Evolutionary conservation across 2,113 vertebrate species (phyloP).

Genomic region (Percina caprodes): DNA sequence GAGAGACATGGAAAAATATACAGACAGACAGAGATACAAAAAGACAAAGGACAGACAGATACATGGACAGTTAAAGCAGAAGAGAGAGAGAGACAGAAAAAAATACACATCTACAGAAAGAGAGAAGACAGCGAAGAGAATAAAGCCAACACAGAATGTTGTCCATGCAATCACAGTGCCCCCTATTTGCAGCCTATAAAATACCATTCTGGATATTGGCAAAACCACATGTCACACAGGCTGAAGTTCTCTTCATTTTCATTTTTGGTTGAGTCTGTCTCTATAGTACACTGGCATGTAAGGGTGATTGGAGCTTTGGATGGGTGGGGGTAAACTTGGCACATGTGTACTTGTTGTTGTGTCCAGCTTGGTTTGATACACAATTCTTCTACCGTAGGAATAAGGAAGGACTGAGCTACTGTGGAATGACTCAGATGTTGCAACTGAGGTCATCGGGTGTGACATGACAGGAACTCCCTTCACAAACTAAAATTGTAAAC

Average conservation of each 20-base stretch:
- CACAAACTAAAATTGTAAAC: background rate
- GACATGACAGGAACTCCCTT: background rate
- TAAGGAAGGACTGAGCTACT: background rate
- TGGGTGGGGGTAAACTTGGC: background rate
- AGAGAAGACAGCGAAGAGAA: background rate
- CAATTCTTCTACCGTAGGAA: no score
- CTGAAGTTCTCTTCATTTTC: background rate
- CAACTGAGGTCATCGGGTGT: background rate
- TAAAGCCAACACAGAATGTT: background rate
- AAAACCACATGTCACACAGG: background rate
- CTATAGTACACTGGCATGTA: background rate
- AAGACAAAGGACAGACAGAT: slow-evolving; percentile 15
- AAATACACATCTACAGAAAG: slow-evolving; percentile 11
- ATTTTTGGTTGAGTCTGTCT: background rate
- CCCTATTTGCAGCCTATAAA: slow-evolving; percentile 50
- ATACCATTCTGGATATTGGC: background rate
- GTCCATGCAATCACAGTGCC: slow-evolving; percentile 67
- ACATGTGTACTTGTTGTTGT: background rate
- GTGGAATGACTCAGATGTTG: background rate
- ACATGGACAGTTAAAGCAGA: slow-evolving; percentile 5
- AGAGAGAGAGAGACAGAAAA: slow-evolving; percentile 8
- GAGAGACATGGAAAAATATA: slow-evolving; percentile 11
- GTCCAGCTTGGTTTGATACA: background rate
- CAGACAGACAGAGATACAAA: slow-evolving; percentile 1
- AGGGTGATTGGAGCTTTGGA: background rate